Conservation (phyloP, 2,113 vertebrate species). For the Galemys pyrenaicus region DNA sequence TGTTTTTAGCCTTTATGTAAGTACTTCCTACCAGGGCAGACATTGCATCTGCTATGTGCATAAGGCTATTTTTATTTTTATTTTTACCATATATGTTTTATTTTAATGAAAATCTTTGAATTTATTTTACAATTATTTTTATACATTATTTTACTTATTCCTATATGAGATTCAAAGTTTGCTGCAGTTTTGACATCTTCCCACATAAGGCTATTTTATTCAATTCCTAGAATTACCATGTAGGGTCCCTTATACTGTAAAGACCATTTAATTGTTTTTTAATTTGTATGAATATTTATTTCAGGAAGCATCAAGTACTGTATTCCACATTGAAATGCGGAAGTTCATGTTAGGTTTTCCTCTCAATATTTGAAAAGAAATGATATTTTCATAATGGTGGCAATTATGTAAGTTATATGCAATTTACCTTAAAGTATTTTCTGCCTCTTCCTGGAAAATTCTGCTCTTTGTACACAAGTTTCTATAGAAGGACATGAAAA, state of each 20-base stretch:
- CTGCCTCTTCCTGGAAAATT: background rate
- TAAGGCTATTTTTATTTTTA: background rate
- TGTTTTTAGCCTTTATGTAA: constrained; percentile 31
- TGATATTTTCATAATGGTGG: background rate
- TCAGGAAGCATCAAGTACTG: background rate
- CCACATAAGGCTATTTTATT: background rate
- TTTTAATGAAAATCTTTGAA: no score
- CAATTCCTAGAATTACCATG: background rate
- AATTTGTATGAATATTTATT: background rate
- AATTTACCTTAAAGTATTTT: background rate
- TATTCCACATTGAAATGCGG: background rate
- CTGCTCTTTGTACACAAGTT: background rate
- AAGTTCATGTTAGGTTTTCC: background rate
- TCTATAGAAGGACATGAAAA: background rate
- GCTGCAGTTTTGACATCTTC: no score
- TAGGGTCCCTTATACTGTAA: background rate
- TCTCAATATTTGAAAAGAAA: background rate
- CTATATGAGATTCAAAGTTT: no score
- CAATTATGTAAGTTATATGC: background rate
- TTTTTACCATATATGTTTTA: no score
- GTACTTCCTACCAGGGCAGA: background rate
- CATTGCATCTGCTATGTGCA: background rate
- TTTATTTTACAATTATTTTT: no score
- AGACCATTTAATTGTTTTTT: constrained; percentile 17
- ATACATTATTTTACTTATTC: no score